Percentiles rank a stretch among this genome's conserved stretches.
These are phyloP conservation scores for Araneus ventricosus DNA, from an alignment of 1,140 invertebrate genomes.

Conservation along the genomic window DNA sequence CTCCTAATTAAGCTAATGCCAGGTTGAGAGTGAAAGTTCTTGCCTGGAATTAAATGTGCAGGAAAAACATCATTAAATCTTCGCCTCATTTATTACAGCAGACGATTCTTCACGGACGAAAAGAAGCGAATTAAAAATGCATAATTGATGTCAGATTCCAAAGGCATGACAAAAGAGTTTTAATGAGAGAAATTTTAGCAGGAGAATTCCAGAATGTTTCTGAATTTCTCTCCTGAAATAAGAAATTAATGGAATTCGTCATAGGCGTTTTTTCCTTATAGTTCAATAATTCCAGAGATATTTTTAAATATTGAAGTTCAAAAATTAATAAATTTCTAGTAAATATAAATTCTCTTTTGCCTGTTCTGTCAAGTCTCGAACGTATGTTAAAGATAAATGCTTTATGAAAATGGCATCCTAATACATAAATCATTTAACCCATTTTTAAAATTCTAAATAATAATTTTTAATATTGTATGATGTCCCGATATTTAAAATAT, in stretches of 20 bases:
- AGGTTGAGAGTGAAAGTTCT: conserved; percentile 6
- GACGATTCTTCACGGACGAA: conserved; percentile 5
- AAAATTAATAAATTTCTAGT: no score
- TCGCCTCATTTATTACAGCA: conserved; percentile 48
- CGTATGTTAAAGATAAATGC: no score
- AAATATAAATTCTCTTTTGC: no score
- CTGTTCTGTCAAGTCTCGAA: no score
- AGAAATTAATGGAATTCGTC: not conserved
- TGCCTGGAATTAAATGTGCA: not conserved
- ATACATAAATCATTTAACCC: no score
- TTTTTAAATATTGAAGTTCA: not conserved
- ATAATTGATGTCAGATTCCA: conserved; percentile 36
- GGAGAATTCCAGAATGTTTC: not conserved
- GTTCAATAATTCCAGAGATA: not conserved
- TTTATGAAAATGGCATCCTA: no score
- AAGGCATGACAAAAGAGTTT: not conserved
- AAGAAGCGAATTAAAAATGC: conserved; percentile 48
- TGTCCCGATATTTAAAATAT: no score
- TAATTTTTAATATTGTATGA: no score
- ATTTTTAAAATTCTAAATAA: no score
- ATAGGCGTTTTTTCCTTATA: not conserved
- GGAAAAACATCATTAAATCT: conserved; percentile 51
- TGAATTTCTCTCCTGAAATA: not conserved
- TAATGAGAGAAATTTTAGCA: not conserved
- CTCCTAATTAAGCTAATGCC: conserved; percentile 52